phyloP scores from a whole-genome alignment of 2,888 invertebrate species.

The Limnephilus marmoratus region DNA sequence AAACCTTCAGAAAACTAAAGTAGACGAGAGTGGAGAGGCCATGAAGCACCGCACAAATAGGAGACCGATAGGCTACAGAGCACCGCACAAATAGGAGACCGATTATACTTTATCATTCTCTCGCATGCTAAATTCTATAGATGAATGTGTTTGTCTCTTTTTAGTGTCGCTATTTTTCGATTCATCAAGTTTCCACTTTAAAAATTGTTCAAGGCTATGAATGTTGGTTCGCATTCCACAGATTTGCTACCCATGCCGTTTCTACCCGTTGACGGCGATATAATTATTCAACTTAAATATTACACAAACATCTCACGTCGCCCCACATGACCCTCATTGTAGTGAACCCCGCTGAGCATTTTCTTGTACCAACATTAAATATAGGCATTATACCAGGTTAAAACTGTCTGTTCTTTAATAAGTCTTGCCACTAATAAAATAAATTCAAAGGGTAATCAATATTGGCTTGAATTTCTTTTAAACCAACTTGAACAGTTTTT shows the following conservation, averaged over 20 bases:
- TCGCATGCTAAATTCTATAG: no score
- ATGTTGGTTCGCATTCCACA: neutral
- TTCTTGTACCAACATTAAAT: neutral
- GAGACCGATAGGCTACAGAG: no score
- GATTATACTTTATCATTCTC: no score
- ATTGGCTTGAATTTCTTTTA: neutral
- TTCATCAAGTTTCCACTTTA: no score
- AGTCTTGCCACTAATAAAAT: neutral
- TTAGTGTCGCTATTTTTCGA: no score
- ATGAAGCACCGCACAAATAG: no score
- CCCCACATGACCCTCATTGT: conserved; percentile 27
- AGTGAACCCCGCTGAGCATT: neutral
- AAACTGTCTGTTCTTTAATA: neutral
- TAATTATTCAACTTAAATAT: conserved; percentile 25
- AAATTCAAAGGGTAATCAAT: neutral
- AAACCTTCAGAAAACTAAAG: no score
- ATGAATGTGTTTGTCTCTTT: no score
- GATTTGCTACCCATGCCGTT: neutral
- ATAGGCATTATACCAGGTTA: neutral
- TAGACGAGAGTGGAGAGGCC: no score
- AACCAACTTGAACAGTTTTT: neutral
- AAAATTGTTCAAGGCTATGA: neutral
- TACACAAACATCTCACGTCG: conserved; percentile 32
- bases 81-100: no score
- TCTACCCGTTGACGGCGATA: neutral